These are phyloP conservation scores for Schrankia costaestrigalis DNA, from an alignment of 2,888 invertebrate species.

Conservation along the genomic window DNA sequence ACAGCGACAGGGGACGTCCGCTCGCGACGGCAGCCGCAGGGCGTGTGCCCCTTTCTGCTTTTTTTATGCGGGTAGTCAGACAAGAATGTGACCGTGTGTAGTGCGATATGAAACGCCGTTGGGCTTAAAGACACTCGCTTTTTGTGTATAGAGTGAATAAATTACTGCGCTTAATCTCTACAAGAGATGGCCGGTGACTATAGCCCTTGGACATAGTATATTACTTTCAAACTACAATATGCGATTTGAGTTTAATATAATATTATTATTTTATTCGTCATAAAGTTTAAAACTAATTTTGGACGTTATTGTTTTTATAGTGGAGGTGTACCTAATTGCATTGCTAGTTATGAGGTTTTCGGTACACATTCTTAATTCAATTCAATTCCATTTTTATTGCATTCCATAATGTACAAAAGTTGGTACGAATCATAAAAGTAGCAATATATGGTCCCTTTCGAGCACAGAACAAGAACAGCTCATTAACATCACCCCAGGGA, in stretches of 20 bases:
- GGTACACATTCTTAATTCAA: too few species aligned
- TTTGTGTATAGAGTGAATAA: conserved; percentile 45
- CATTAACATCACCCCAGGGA: too few species aligned
- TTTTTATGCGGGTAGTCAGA: conserved; percentile 54
- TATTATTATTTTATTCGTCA: too few species aligned
- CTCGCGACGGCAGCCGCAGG: conserved; percentile 50
- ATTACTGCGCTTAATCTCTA: conserved; percentile 42
- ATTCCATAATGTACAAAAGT: too few species aligned
- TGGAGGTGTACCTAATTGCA: too few species aligned
- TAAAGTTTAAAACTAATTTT: too few species aligned
- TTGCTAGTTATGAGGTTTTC: too few species aligned
- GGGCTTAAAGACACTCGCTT: conserved; percentile 52
- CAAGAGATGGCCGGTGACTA: conserved; percentile 36
- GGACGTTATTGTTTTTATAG: too few species aligned
- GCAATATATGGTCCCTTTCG: too few species aligned
- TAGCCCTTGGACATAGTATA: conserved; percentile 27
- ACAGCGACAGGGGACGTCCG: conserved; percentile 59
- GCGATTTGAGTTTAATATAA: conserved; percentile 4
- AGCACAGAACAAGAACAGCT: too few species aligned
- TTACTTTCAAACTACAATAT: conserved; percentile 21
- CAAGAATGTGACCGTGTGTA: conserved; percentile 63
- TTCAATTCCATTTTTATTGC: too few species aligned
- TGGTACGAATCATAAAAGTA: too few species aligned
- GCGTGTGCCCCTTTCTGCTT: conserved; percentile 42
- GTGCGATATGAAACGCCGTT: conserved; percentile 63